These are phyloP conservation scores for Zosterops lateralis DNA, from an alignment of 2,113 vertebrate genomes.

Conservation along the genomic window DNA sequence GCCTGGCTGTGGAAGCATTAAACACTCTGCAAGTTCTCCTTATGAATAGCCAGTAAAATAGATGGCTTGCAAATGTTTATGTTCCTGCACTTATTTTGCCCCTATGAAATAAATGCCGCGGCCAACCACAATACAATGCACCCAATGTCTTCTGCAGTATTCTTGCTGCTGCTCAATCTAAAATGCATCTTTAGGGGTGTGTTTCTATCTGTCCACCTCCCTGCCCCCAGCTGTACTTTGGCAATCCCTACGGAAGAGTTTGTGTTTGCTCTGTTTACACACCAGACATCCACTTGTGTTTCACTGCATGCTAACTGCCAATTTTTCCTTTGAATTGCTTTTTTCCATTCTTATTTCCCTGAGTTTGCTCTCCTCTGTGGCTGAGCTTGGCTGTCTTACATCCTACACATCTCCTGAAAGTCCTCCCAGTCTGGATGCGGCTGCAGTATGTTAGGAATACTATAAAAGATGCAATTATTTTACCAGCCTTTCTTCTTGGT, in stretches of 20 bases:
- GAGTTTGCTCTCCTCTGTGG: neutral
- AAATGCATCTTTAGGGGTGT: neutral
- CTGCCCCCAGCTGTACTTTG: neutral
- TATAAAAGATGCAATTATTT: neutral
- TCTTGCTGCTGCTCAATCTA: neutral
- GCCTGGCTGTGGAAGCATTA: neutral
- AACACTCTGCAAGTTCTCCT: neutral
- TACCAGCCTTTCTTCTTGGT: neutral
- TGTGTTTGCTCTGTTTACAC: neutral
- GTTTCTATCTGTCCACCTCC: neutral
- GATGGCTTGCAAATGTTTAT: neutral
- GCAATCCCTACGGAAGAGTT: neutral
- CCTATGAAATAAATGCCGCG: neutral
- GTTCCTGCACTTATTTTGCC: neutral
- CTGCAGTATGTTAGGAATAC: neutral
- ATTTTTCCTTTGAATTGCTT: neutral
- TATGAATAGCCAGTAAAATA: constrained; percentile 18
- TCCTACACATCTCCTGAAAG: neutral
- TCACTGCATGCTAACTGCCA: neutral
- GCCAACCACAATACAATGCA: neutral
- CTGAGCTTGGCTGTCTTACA: neutral
- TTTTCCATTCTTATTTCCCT: neutral
- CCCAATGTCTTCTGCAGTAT: neutral
- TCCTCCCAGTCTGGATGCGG: neutral
- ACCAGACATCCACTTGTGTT: neutral